phyloP scores from a whole-genome alignment of 2,113 vertebrate species.

The Psittacus erithacus region DNA sequence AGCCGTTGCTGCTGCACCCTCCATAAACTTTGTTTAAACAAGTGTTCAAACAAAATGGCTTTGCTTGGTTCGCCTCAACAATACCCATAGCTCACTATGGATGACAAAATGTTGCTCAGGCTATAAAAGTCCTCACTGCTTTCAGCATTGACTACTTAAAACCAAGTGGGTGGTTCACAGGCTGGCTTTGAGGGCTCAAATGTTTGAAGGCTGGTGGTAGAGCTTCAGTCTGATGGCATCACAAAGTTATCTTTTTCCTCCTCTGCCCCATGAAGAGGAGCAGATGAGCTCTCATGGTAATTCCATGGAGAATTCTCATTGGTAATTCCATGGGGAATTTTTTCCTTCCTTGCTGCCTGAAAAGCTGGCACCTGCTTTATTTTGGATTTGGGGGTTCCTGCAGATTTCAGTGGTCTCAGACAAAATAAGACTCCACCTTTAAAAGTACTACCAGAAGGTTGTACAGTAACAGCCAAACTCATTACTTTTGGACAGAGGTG shows the following conservation, averaged over 20 bases:
- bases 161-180: not conserved
- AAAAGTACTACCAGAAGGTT: not conserved
- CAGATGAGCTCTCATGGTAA: not conserved
- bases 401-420: not conserved
- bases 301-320: not conserved
- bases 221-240: not conserved
- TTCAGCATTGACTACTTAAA: not conserved
- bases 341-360: not conserved
- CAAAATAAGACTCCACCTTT: not conserved
- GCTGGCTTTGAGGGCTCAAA: not conserved
- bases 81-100: not conserved
- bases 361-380: not conserved
- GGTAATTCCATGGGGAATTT: not conserved
- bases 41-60: constrained; percentile 25
- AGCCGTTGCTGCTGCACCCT: not conserved
- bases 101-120: not conserved
- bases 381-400: accelerated
- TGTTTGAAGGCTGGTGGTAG: accelerated
- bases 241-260: not conserved
- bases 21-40: constrained; percentile 38
- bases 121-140: not conserved
- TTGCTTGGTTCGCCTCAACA: not conserved
- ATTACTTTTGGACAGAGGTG: not conserved
- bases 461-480: not conserved
- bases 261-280: not conserved